A percentile compares a stretch with the other conserved stretches of the same genome.
Conservation (phyloP, 2,888 invertebrate genomes). For the Tetragonisca angustula region DNA sequence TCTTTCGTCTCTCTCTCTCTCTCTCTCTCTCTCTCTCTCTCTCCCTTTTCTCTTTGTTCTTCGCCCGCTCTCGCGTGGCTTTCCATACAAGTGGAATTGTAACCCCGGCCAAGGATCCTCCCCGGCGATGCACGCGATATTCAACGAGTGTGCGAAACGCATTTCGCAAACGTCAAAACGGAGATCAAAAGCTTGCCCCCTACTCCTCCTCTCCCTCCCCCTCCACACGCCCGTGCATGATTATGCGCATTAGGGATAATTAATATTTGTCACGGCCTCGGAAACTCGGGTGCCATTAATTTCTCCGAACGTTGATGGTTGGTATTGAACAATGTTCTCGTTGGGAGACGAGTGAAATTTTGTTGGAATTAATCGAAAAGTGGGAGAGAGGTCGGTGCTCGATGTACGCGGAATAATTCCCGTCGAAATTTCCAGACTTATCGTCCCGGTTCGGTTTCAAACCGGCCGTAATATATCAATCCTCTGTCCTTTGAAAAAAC, state of each 20-base stretch:
- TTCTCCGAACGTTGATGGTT: constrained; percentile 27
- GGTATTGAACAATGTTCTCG: constrained; percentile 15
- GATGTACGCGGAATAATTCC: neutral
- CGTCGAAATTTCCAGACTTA: neutral
- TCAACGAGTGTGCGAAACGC: neutral
- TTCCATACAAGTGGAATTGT: neutral
- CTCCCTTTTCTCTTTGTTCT: neutral
- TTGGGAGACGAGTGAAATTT: neutral
- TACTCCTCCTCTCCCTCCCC: too few species aligned
- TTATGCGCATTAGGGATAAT: constrained; percentile 28
- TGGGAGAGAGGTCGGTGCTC: neutral
- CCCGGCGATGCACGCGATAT: neutral
- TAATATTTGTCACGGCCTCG: constrained; percentile 30
- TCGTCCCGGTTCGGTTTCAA: neutral
- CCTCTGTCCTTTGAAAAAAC: neutral
- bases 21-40: neutral
- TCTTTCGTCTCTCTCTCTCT: too few species aligned
- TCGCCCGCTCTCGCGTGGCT: too few species aligned
- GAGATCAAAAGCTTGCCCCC: constrained; percentile 13
- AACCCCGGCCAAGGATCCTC: neutral
- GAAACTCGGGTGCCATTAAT: constrained; percentile 18
- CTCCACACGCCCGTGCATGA: neutral
- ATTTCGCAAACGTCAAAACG: neutral
- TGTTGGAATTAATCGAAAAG: constrained; percentile 20
- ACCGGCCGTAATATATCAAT: neutral